Conservation (phyloP, 2,797 vertebrate species). For the Halcyon smyrnensis region DNA sequence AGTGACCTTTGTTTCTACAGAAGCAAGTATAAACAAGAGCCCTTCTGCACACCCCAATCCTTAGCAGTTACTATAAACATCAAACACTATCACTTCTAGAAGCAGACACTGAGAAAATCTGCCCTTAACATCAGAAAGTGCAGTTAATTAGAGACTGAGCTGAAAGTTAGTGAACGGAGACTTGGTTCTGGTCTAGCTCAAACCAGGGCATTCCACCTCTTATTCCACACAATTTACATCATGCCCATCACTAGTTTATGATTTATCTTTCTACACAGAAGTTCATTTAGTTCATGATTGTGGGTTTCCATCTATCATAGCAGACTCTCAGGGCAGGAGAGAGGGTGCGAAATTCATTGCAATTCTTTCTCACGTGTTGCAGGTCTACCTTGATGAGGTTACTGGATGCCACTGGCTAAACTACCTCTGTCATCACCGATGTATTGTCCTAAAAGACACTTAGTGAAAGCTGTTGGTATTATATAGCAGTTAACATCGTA, state of each 20-base stretch:
- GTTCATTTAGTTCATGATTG: background rate
- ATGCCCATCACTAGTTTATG: background rate
- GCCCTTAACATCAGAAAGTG: too few species aligned
- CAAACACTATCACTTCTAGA: background rate
- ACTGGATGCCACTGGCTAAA: background rate
- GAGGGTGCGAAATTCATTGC: background rate
- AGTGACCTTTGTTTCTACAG: too few species aligned
- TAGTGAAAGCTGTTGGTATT: background rate
- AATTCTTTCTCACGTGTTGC: background rate
- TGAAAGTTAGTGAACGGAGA: background rate
- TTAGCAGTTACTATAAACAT: too few species aligned
- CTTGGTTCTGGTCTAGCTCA: background rate
- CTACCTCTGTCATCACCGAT: background rate
- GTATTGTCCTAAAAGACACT: background rate
- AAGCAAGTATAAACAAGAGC: too few species aligned
- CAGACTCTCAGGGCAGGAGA: background rate
- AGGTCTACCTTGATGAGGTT: background rate
- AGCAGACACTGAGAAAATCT: too few species aligned
- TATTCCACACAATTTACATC: background rate
- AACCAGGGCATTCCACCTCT: background rate
- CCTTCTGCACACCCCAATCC: too few species aligned
- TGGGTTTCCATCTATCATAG: background rate
- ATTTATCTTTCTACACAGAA: background rate
- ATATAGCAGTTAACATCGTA: background rate
- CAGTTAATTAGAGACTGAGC: background rate